Evolutionary conservation across 2,888 invertebrate species (phyloP).

Genomic region (Liodrosophila aerea): DNA sequence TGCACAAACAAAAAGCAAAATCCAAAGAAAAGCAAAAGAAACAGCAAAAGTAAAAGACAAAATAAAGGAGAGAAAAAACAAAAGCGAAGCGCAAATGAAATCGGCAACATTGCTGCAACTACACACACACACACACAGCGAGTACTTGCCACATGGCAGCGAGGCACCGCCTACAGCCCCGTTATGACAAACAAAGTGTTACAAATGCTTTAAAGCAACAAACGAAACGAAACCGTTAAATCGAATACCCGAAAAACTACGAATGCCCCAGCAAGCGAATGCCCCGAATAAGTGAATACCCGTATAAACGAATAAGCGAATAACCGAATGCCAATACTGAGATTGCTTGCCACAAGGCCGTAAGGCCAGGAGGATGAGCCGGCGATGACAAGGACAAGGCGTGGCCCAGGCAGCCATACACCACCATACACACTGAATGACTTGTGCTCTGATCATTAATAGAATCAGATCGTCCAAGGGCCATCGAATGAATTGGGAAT

Average conservation of each 20-base stretch:
- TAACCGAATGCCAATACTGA: slow-evolving; percentile 1
- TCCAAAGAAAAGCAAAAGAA: too few species aligned
- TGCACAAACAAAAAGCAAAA: slow-evolving; percentile 31
- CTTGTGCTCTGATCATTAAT: slow-evolving; percentile 17
- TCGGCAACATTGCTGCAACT: slow-evolving; percentile 25
- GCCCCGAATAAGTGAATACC: too few species aligned
- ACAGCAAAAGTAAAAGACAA: slow-evolving; percentile 6
- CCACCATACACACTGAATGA: too few species aligned
- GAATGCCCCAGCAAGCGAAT: too few species aligned
- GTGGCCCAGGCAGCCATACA: not conserved
- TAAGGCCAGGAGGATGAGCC: slow-evolving; percentile 1
- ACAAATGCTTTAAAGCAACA: slow-evolving; percentile 16
- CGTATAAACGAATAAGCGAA: not conserved
- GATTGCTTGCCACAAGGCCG: slow-evolving; percentile 2
- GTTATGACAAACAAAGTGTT: slow-evolving; percentile 36
- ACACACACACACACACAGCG: too few species aligned
- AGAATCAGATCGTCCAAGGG: slow-evolving; percentile 1
- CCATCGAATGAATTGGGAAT: not conserved
- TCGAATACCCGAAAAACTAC: too few species aligned
- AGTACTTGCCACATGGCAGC: not conserved
- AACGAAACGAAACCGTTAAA: not conserved
- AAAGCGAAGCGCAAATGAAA: slow-evolving; percentile 31
- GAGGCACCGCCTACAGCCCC: not conserved
- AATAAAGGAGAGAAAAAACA: slow-evolving; percentile 22
- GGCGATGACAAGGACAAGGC: too few species aligned